phyloP scores from a whole-genome alignment of 2,888 invertebrate genomes.

The Balanococcus diminutus region DNA sequence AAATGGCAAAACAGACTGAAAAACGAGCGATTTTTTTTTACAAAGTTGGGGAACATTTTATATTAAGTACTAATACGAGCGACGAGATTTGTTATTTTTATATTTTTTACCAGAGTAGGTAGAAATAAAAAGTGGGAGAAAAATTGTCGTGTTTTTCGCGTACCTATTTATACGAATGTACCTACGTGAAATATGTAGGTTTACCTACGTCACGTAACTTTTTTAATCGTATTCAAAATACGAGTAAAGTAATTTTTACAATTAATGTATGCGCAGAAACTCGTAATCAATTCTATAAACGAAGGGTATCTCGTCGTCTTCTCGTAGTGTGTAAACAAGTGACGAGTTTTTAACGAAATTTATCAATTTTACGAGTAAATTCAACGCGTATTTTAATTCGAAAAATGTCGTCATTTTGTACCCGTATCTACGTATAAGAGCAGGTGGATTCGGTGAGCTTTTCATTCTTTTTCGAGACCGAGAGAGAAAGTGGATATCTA shows the following conservation, averaged over 20 bases:
- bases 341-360: slow-evolving; percentile 21
- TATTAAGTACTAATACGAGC: background rate
- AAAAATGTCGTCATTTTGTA: background rate
- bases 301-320: background rate
- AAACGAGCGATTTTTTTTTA: background rate
- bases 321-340: slow-evolving; percentile 3
- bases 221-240: slow-evolving; percentile 8
- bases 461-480: background rate
- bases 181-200: no score
- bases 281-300: background rate
- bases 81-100: background rate
- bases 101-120: background rate
- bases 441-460: background rate
- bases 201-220: background rate
- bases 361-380: slow-evolving; percentile 6
- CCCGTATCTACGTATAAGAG: no score
- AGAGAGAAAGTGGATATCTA: no score
- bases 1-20: background rate
- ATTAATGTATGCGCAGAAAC: slow-evolving; percentile 8
- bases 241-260: slow-evolving; percentile 24
- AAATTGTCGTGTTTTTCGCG: background rate
- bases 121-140: background rate
- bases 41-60: background rate
- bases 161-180: background rate
- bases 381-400: background rate